phyloP scores from a whole-genome alignment of 2,797 vertebrate genomes.

The Sarcophilus harrisii region DNA sequence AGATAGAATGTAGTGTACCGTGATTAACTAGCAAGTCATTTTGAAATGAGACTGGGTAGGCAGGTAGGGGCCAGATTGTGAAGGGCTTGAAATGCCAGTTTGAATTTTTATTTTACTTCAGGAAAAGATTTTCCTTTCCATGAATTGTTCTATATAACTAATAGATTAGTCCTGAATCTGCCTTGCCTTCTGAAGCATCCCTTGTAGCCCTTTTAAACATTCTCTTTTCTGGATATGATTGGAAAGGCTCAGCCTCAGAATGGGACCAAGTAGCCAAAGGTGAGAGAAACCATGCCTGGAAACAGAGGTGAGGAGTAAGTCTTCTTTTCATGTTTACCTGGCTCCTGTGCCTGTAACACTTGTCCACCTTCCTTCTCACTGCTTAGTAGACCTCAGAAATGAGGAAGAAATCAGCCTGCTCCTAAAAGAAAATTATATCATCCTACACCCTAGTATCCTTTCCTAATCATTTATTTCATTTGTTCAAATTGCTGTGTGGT shows the following conservation, averaged over 20 bases:
- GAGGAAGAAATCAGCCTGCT: conserved; percentile 24
- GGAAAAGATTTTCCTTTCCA: not conserved
- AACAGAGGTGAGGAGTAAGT: not conserved
- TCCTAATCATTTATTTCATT: not conserved
- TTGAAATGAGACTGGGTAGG: not conserved
- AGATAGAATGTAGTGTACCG: not conserved
- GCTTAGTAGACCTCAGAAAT: not conserved
- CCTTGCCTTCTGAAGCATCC: accelerated
- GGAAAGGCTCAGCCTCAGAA: not conserved
- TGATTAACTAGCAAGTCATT: not conserved
- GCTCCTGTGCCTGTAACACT: not conserved
- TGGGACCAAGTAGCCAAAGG: not conserved
- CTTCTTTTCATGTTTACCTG: not conserved
- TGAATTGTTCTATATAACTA: not conserved
- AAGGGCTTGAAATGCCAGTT: not conserved
- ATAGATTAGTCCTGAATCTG: not conserved
- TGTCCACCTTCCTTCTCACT: conserved; percentile 11
- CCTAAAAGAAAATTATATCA: conserved; percentile 21
- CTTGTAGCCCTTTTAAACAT: not conserved
- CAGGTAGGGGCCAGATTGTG: not conserved
- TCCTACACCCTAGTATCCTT: conserved; percentile 31
- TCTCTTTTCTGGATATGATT: not conserved
- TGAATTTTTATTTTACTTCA: not conserved
- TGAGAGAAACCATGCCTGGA: not conserved
- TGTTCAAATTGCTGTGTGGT: not conserved